phyloP scores from a whole-genome alignment of 2,797 vertebrate species.

The Paguma larvata region DNA sequence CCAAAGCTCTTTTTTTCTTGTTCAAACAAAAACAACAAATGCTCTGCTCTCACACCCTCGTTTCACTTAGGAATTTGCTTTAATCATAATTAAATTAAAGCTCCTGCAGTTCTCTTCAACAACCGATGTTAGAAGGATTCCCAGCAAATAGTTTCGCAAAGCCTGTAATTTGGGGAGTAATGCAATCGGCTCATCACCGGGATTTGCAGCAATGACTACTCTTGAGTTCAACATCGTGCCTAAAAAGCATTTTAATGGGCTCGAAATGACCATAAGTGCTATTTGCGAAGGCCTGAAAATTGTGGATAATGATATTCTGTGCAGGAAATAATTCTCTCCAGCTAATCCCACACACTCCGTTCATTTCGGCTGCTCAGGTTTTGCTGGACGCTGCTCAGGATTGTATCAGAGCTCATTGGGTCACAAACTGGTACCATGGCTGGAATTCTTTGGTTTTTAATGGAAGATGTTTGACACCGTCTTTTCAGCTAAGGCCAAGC shows the following conservation, averaged over 20 bases:
- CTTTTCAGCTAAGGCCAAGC: not conserved
- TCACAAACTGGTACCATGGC: not conserved
- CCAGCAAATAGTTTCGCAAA: slow-evolving; percentile 82
- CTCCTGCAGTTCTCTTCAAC: slow-evolving; percentile 74
- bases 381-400: not conserved
- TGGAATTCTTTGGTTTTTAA: not conserved
- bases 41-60: not conserved
- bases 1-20: not conserved
- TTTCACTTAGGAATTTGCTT: slow-evolving; percentile 73
- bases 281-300: slow-evolving; percentile 85
- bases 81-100: slow-evolving; percentile 84
- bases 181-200: slow-evolving; percentile 79
- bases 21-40: slow-evolving; percentile 64
- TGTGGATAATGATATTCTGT: slow-evolving; percentile 84
- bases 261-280: slow-evolving; percentile 82
- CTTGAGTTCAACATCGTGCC: slow-evolving; percentile 67
- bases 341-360: slow-evolving; percentile 71
- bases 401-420: not conserved
- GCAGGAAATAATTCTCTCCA: slow-evolving; percentile 73
- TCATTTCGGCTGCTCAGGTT: slow-evolving; percentile 52
- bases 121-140: slow-evolving; percentile 77
- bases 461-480: not conserved
- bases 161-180: slow-evolving; percentile 86
- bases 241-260: slow-evolving; percentile 80
- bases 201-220: slow-evolving; percentile 78